phyloP scores from a whole-genome alignment of 2,888 invertebrate genomes.

The Orthosia incerta region DNA sequence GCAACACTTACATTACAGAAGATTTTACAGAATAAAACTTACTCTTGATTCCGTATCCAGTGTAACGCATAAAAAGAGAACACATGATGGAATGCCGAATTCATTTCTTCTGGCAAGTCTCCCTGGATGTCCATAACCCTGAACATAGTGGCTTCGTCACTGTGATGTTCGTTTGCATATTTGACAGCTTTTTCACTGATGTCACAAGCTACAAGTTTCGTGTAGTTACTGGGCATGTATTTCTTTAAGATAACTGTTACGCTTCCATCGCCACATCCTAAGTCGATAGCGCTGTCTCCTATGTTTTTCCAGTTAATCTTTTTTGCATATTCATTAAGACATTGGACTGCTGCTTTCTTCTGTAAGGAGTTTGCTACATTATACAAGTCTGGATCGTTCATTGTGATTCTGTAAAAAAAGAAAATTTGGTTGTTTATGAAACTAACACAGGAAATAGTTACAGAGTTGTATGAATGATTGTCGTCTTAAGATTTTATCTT shows the following conservation, averaged over 20 bases:
- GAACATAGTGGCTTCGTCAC: slow-evolving; percentile 73
- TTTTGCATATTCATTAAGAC: slow-evolving; percentile 92
- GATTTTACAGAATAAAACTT: slow-evolving; percentile 15
- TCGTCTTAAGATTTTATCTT: slow-evolving; percentile 37
- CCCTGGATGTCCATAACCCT: slow-evolving; percentile 58
- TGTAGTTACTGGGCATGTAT: slow-evolving; percentile 89
- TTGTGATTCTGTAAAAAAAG: slow-evolving; percentile 53
- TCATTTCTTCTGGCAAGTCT: slow-evolving; percentile 60
- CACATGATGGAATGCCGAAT: slow-evolving; percentile 60
- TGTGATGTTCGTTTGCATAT: slow-evolving; percentile 90
- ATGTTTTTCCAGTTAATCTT: slow-evolving; percentile 90
- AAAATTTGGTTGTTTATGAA: not conserved
- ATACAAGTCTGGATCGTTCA: slow-evolving; percentile 92
- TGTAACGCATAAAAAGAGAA: slow-evolving; percentile 66
- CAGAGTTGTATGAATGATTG: slow-evolving; percentile 21
- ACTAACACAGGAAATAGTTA: slow-evolving; percentile 38
- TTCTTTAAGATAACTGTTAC: slow-evolving; percentile 91
- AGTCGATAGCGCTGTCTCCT: slow-evolving; percentile 82
- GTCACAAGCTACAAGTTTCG: slow-evolving; percentile 92
- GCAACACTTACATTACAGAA: not conserved
- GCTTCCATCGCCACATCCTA: slow-evolving; percentile 94
- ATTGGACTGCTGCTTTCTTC: slow-evolving; percentile 87
- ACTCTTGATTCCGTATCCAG: slow-evolving; percentile 65
- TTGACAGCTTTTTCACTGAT: slow-evolving; percentile 93
- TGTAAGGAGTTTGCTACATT: slow-evolving; percentile 92